phyloP scores from a whole-genome alignment of 2,888 invertebrate genomes.

The Epinotia bilunana region DNA sequence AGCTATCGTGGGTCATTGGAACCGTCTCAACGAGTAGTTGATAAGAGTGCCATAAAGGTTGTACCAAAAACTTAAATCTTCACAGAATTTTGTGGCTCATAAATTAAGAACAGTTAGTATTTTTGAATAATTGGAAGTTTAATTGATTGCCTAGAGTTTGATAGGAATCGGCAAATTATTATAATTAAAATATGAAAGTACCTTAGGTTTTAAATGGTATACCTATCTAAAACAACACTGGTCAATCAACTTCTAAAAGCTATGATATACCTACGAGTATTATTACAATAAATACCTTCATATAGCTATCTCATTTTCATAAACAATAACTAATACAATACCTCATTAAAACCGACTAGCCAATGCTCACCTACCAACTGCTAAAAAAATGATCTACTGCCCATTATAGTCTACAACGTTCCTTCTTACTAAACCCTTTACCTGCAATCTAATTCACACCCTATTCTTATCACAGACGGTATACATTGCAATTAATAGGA shows the following conservation, averaged over 20 bases:
- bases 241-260: background rate
- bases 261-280: background rate
- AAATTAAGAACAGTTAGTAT: no score
- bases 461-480: background rate
- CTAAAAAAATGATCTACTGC: constrained; percentile 52
- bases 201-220: no score
- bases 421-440: constrained; percentile 13
- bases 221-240: background rate
- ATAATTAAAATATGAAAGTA: no score
- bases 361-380: constrained; percentile 49
- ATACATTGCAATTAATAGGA: background rate
- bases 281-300: background rate
- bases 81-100: no score
- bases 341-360: constrained; percentile 48
- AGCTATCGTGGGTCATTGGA: no score
- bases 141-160: no score
- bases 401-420: constrained; percentile 47
- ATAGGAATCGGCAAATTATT: no score
- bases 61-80: no score
- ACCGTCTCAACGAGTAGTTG: no score
- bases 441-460: background rate
- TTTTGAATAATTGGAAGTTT: no score
- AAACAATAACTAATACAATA: constrained; percentile 46
- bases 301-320: constrained; percentile 2
- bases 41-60: no score